Base-by-base conservation (phyloP, 1,140 invertebrate genomes). In the Drosophila tani region DNA sequence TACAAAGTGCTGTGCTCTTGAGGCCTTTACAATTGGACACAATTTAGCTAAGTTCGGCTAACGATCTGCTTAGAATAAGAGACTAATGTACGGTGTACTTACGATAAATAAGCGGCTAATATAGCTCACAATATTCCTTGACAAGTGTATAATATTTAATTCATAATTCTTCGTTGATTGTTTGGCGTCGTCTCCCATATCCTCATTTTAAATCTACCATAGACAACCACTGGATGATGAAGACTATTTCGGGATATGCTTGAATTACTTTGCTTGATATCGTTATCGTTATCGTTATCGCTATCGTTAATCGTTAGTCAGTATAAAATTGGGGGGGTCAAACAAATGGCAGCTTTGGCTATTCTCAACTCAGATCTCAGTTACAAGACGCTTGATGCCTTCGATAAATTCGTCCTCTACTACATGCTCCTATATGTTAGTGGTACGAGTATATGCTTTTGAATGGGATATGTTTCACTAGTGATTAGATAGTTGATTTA, bases 201-300 rank as follows among this genome's bases (percentile, higher is more conserved):
- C 19, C 14, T 14, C 38, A 14, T 51, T 45, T 40, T 71, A 68
- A 56, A 79, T 79, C 59, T 65, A 84, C 80, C 66, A 66, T 90
- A 90, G 81, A 90, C 85, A 90, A 90, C 85, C 85, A 91, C 79
- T 79, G 83, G 78, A 82, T 86, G 69, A 74, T 60, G 85, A 85
- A 90, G 85, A 90, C 85, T 90, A 90, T 90, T 81, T 85, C 81
- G 85, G 82, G 85, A 90, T 90, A 90, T 90, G 85, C 79, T 90
- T 90, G 86, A 90, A 90, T 90, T 90, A 71, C 85, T 81, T 82
- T 78, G 79, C 59, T 69, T 75, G 53, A 60, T 65, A 51, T 55
- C 51, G 29, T 51, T 64, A 46, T 47, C 47, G 32, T 53, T 68
- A 47, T 53, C 57, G 38, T 49, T 65, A 47, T 11, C 32, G 32